These are phyloP conservation scores for Galeruca laticollis DNA, from an alignment of 2,888 invertebrate species.

Conservation along the genomic window DNA sequence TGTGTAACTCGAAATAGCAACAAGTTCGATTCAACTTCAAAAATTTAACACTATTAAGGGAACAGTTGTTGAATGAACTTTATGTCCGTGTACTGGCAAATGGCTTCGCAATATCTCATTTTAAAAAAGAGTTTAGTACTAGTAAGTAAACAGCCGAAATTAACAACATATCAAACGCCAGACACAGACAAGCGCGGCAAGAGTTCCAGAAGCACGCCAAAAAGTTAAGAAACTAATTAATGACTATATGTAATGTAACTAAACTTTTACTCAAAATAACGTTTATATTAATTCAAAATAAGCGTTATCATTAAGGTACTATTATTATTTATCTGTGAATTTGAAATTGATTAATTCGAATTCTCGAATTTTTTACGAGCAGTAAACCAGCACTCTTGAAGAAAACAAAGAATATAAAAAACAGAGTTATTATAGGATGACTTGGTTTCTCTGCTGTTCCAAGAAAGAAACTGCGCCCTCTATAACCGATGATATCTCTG, in stretches of 20 bases:
- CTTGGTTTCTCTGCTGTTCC: too few species aligned
- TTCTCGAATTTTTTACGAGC: too few species aligned
- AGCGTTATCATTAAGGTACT: too few species aligned
- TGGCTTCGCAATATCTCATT: conserved; percentile 39
- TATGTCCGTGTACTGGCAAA: conserved; percentile 57
- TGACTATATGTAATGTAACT: conserved; percentile 33
- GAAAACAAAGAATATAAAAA: too few species aligned
- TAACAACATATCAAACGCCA: conserved; percentile 65
- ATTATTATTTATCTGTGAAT: too few species aligned
- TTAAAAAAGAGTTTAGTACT: conserved; percentile 28
- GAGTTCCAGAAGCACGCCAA: conserved; percentile 53
- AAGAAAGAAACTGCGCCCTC: too few species aligned
- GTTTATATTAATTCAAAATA: not conserved
- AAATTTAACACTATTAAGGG: not conserved
- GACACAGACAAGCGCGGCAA: conserved; percentile 60
- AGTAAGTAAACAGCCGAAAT: conserved; percentile 30
- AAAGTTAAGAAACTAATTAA: conserved; percentile 43
- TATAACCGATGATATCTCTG: too few species aligned
- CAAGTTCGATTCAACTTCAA: conserved; percentile 18
- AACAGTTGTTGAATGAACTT: conserved; percentile 18
- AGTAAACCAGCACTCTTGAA: too few species aligned
- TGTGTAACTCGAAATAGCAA: conserved; percentile 37
- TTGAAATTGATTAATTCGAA: too few species aligned
- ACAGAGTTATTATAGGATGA: too few species aligned
- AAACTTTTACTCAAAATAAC: not conserved